Evolutionary conservation across 2,888 invertebrate genomes (phyloP), one percentile per base, ranked within the genome.

Genomic region (Himalopsyche kuldschensis): DNA sequence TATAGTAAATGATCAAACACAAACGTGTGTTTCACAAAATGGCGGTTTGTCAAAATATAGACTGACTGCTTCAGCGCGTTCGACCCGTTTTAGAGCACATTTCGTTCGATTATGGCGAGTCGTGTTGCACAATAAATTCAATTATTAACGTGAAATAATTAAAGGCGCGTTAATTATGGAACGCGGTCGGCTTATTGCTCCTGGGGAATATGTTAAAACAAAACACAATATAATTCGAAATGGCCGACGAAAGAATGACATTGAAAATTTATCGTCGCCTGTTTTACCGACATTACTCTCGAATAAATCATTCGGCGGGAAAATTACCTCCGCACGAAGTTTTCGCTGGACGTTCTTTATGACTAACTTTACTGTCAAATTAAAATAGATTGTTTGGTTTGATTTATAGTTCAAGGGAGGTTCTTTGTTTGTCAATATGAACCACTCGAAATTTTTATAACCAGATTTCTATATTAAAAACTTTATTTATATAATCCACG

Each of bases 111-210:
- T 32, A 55, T 75, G 32, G 48, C 75, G 75, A 76, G 32, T 76
- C 46, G 76, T 48, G 17, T n/a, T 55, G 76, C 32, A 48, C 81
- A 76, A 81, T 81, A 76, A 81, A 81, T 81, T 81, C 27, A 81
- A 81, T 81, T 81, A 48, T 75, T 75, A 80, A 77, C 81, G 81
- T 77, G 20, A 78, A 82, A 82, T 82, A 82, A 82, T 82, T 82
- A 78, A 63, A 78, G 78, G 81, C 46, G 77, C 55, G 55, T 82
- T 78, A 82, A 82, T 82, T 82, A 82, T 82, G 69, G 78, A 35
- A 46, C 81, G 31, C 48, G 24, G 48, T 35, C 30, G 75, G 20
- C 55, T 55, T 55, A 55, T 55, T 55, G 55, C 55, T 55, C 10
- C 6, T 24, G 55, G 41, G 20, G 55, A 55, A 55, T 55, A 81